Evolutionary conservation across 2,113 vertebrate genomes (phyloP), one percentile per base, ranked within the genome.

Genomic region (Scomber colias): DNA sequence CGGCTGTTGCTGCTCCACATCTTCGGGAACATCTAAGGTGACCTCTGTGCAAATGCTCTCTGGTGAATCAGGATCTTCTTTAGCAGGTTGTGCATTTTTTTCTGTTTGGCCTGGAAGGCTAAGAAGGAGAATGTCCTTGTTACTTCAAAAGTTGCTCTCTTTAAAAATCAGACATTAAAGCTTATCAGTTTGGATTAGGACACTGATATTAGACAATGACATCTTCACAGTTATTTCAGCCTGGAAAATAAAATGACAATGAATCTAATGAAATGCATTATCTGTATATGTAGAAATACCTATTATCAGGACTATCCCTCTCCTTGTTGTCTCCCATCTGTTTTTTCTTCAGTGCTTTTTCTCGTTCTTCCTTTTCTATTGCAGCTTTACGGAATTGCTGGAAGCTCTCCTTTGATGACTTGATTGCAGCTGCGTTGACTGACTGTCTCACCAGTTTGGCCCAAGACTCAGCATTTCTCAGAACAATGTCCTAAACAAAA

Each of bases 381-480:
- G 96, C 97, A 49, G 87, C 97, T 63, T 96, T 95, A 66, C 92
- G 95, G 84, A 97, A 99, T 21, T 95, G 93, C 82, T 96, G 95
- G 89, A 99, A 99, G 81, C 93, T 96, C 70, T 97, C 95, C 64
- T 92, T 95, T 5, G 97, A 97, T 0, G 96, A 92, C 84, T 96
- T 97, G 77, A 95, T 86, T 0, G 93, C 69, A 62, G 92, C 51
- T 2, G 95, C 85, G 48, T 88, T 70, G 17, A 90, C 88, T 9
- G 94, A 92, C 0, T 85, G 83, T 81, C 94, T 97, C 75, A 95
- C 95, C 27, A 99, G 90, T 72, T 68, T 96, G 19, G 93, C 94
- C 98, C 98, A 99, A n/a, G 96, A 96, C 75, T 94, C 91, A 0
- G 84, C 92, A 81, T 95, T 96, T 93, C 96, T 97, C 71, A 96